phyloP scores from a whole-genome alignment of 1,140 invertebrate species.

The Rhizoglyphus robini region DNA sequence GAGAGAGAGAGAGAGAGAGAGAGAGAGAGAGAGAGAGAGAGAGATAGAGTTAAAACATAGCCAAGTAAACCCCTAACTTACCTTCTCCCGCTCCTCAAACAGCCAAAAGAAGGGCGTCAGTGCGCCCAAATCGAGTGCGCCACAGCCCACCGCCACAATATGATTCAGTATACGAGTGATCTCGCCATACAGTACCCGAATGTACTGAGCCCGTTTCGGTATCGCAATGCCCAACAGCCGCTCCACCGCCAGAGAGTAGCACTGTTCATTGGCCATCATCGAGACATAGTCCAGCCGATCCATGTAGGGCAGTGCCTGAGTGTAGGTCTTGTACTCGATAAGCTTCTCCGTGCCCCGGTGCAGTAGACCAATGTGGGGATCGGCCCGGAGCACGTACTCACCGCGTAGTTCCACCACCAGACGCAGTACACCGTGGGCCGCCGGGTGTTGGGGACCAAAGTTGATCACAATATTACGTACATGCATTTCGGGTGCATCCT shows the following conservation, averaged over 20 bases:
- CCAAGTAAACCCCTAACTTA: too few relatives aligned
- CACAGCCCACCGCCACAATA: slow-evolving; percentile 79
- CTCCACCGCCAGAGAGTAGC: slow-evolving; percentile 86
- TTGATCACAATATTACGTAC: slow-evolving; percentile 74
- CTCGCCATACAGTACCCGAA: slow-evolving; percentile 77
- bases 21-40: not conserved
- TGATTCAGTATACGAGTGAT: slow-evolving; percentile 86
- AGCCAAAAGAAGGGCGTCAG: slow-evolving; percentile 96
- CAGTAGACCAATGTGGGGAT: slow-evolving; percentile 89
- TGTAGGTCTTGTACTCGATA: slow-evolving; percentile 97
- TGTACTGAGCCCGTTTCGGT: slow-evolving; percentile 83
- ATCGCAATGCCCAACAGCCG: slow-evolving; percentile 90
- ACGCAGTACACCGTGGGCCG: slow-evolving; percentile 90
- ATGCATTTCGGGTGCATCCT: slow-evolving; percentile 40
- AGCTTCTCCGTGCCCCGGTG: slow-evolving; percentile 94
- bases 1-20: not conserved
- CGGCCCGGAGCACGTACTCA: slow-evolving; percentile 70
- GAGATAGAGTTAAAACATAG: not conserved
- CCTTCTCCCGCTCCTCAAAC: slow-evolving; percentile 95
- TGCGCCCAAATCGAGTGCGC: slow-evolving; percentile 83
- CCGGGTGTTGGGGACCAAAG: slow-evolving; percentile 96
- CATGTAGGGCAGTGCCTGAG: slow-evolving; percentile 90
- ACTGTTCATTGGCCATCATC: slow-evolving; percentile 99
- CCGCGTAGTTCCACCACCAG: slow-evolving; percentile 83
- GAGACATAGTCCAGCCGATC: slow-evolving; percentile 97